These are phyloP conservation scores for Pogona vitticeps DNA, from an alignment of 2,113 vertebrate species.

Conservation along the genomic window DNA sequence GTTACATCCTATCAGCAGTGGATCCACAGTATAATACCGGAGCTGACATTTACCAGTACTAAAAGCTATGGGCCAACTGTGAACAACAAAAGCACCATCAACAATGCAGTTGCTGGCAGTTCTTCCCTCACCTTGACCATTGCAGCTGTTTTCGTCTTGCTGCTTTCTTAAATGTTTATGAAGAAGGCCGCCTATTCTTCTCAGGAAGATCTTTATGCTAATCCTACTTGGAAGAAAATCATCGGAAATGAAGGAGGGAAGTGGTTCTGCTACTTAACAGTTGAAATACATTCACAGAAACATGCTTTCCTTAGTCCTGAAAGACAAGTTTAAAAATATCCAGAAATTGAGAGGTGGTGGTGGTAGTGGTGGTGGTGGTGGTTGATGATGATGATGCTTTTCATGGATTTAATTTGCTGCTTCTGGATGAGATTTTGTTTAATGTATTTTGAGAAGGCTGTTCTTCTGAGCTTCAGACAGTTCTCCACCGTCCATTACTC, in stretches of 20 bases:
- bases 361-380: too few relatives aligned
- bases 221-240: background rate
- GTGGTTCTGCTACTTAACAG: background rate
- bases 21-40: conserved; percentile 69
- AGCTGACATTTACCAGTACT: conserved; percentile 38
- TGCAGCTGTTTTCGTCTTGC: background rate
- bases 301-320: background rate
- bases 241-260: background rate
- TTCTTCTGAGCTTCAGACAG: too few relatives aligned
- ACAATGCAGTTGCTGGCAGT: background rate
- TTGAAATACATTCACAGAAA: background rate
- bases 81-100: background rate
- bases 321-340: background rate
- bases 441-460: background rate
- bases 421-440: background rate
- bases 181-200: background rate
- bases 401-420: background rate
- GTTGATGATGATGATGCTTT: background rate
- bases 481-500: too few relatives aligned
- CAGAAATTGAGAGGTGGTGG: background rate
- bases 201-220: background rate
- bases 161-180: background rate
- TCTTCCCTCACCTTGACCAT: background rate
- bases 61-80: background rate
- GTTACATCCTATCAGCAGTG: conserved; percentile 78